phyloP scores from a whole-genome alignment of 2,797 vertebrate species.

The Nothura maculosa region DNA sequence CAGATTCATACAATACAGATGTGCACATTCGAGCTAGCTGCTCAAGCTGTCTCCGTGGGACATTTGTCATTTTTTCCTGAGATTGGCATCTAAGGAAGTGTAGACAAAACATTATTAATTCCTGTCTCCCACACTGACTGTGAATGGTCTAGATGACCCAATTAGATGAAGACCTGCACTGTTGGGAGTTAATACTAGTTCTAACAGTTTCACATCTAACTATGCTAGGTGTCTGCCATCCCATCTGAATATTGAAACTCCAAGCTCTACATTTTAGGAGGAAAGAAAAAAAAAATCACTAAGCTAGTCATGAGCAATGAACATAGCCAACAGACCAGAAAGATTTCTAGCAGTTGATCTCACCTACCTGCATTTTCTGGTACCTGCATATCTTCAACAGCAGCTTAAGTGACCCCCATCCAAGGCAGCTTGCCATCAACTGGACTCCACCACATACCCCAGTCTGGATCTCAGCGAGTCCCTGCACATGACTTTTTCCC shows the following conservation, averaged over 20 bases:
- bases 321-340: neutral
- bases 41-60: neutral
- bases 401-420: neutral
- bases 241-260: neutral
- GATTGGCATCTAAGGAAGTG: neutral
- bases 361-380: neutral
- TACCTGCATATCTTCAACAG: neutral
- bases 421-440: neutral
- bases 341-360: neutral
- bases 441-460: neutral
- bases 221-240: rapidly evolving
- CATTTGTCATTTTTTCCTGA: neutral
- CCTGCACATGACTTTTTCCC: neutral
- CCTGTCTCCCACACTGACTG: neutral
- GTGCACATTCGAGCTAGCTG: neutral
- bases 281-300: neutral
- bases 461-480: rapidly evolving
- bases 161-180: neutral
- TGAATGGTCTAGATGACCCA: neutral
- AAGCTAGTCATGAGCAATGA: neutral
- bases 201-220: neutral
- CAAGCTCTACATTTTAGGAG: rapidly evolving
- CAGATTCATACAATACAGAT: neutral
- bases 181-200: neutral
- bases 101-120: neutral